Evolutionary conservation across 1,140 invertebrate genomes (phyloP), one percentile per base, ranked within the genome.

Genomic region (Melitaea cinxia): DNA sequence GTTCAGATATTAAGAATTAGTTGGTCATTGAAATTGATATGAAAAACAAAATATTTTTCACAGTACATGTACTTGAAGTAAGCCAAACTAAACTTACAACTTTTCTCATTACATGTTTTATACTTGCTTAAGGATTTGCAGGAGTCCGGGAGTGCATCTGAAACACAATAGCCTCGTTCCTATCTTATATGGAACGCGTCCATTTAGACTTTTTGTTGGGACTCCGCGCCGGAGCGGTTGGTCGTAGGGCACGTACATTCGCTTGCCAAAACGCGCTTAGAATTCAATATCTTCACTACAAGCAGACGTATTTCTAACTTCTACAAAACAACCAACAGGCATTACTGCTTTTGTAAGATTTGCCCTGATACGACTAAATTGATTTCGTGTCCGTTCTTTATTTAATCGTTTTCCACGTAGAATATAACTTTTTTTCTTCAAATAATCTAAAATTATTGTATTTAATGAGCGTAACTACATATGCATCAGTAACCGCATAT

Each of bases 221-320:
- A 23, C 42, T 47, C 14, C 42, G n/a, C 42, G 21, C 14, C 42
- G n/a, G 42, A 47, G 42, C 42, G 42, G 17, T 47, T 47, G 42
- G 42, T 47, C 42, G 42, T 10, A 23, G 42, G 21, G n/a, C 42
- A 47, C 42, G 42, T 47, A 47, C 42, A 47, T 47, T 47, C 42
- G 42, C 42, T 47, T 47, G 42, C 42, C 21, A 23, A 47, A 47
- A 47, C 21, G 17, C 42, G 17, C 42, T 47, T 47, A 47, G 42
- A 47, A 47, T 47, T 47, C 42, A 47, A 47, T 47, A 12, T 47
- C 42, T 47, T 47, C 17, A 21, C 42, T 47, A 47, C 42, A 47
- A 47, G 42, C 17, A 47, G 42, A 47, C 42, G 21, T 47, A 42
- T 42, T 42, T 42, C 37, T 17, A 42, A 42, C 37, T 42, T 15